Base-by-base conservation (phyloP, 2,797 vertebrate species). In the Valencia hispanica region DNA sequence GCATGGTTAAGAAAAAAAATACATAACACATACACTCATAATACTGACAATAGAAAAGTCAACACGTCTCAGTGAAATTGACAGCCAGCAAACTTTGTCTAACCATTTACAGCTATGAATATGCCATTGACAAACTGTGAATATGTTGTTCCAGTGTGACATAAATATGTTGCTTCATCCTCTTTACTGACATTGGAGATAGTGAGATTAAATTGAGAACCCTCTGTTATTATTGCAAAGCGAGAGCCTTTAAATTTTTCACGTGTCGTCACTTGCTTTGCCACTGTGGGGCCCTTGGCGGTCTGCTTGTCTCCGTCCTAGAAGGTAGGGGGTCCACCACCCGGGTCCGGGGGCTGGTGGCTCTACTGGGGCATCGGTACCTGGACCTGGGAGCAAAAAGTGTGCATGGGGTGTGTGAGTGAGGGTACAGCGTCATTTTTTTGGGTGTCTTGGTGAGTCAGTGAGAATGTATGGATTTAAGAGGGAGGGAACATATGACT, bases 81-180 rank as follows among this genome's bases (percentile, higher is more conserved):
- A 36, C 0, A 66, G 34, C 1, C 20, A 41, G 22, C 36, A 66
- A 1, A 75, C n/a, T 0, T 18, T 0, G 32, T 1, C 45, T 82
- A 81, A 90, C 86, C 88, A 0, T 80, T 85, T 8, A 90, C 81
- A 71, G 45, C 30, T 50, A 90, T 36, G 15, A 79, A 74, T 14
- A 36, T 81, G 1, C 27, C 53, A 0, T 47, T 72, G 0, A 0
- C 0, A 11, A 81, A 71, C 0, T 2, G 10, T 27, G 3, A 0
- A 0, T 75, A 84, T 0, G 0, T 0, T 0, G 59, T 15, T 74
- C 81, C 81, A 0, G 0, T 41, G 36, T 69, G 43, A 82, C 89
- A 90, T 41, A 86, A 74, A 45, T 90, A 89, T 25, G 79, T 75
- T 25, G 86, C 89, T 68, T 87, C 89, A 70, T 90, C 17, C 0